These are phyloP conservation scores for Buceros bicornis DNA, from an alignment of 2,797 vertebrate species.

Conservation along the genomic window DNA sequence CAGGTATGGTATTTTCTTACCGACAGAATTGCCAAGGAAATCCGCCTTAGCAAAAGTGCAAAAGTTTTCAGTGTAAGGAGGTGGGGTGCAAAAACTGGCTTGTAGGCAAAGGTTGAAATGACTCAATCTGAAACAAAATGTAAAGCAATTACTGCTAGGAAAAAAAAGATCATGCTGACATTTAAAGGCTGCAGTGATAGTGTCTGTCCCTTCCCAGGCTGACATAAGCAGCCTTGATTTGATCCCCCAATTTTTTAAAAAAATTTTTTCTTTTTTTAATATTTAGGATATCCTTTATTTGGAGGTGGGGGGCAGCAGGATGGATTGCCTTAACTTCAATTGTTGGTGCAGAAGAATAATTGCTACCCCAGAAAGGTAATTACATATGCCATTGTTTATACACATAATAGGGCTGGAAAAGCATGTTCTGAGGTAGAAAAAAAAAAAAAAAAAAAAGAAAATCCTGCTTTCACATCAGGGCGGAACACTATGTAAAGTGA, in stretches of 20 bases:
- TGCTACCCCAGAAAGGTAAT: conserved; percentile 83
- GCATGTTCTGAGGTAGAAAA: conserved; percentile 69
- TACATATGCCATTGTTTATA: conserved; percentile 83
- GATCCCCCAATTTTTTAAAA: conserved; percentile 72
- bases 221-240: conserved; percentile 75
- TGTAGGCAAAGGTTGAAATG: conserved; percentile 73
- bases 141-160: conserved; percentile 66
- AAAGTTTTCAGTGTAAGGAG: conserved; percentile 62
- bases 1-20: conserved; percentile 75
- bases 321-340: conserved; percentile 68
- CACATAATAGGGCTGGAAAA: conserved; percentile 79
- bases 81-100: conserved; percentile 64
- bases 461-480: conserved; percentile 73
- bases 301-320: not conserved
- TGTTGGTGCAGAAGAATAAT: conserved; percentile 80
- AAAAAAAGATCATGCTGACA: conserved; percentile 47
- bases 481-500: conserved; percentile 73
- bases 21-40: conserved; percentile 66
- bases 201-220: conserved; percentile 76
- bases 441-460: conserved; percentile 37
- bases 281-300: conserved; percentile 1
- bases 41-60: conserved; percentile 63
- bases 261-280: not conserved
- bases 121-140: conserved; percentile 73
- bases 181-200: conserved; percentile 69